Conservation (phyloP, 1,140 invertebrate genomes). For the Stenopsyche tienmushanensis region DNA sequence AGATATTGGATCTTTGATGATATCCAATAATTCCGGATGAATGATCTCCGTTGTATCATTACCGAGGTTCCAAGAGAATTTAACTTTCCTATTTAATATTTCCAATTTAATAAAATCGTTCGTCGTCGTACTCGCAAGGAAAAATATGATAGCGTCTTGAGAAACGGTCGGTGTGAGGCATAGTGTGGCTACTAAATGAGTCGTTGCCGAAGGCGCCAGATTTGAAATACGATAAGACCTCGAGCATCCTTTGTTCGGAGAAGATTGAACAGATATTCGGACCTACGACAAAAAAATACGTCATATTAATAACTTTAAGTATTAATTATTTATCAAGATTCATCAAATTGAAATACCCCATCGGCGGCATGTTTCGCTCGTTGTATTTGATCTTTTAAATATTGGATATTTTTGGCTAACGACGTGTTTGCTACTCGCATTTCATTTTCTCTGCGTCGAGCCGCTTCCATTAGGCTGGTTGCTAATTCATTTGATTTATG, state of each 20-base stretch:
- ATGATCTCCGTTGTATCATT: constrained; percentile 64
- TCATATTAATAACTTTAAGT: too few species aligned
- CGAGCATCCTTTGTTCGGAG: constrained; percentile 64
- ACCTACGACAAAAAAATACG: constrained; percentile 62
- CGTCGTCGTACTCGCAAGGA: constrained; percentile 51
- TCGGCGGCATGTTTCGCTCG: constrained; percentile 79
- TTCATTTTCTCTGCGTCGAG: constrained; percentile 57
- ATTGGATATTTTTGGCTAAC: constrained; percentile 62
- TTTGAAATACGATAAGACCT: constrained; percentile 68
- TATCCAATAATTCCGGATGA: constrained; percentile 55
- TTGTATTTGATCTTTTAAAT: constrained; percentile 71
- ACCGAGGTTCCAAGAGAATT: constrained; percentile 77
- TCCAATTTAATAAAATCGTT: constrained; percentile 79
- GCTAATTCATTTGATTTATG: constrained; percentile 57
- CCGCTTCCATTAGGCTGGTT: constrained; percentile 56
- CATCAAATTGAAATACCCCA: too few species aligned
- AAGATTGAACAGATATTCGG: constrained; percentile 72
- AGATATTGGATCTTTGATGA: constrained; percentile 27
- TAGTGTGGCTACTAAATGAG: constrained; percentile 67
- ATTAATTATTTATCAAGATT: too few species aligned
- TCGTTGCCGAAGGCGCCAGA: constrained; percentile 69
- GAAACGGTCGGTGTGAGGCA: constrained; percentile 56
- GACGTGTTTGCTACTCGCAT: constrained; percentile 64
- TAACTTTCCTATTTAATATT: constrained; percentile 72
- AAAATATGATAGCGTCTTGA: constrained; percentile 41